phyloP scores from a whole-genome alignment of 1,140 invertebrate genomes.

The Orius laevigatus region DNA sequence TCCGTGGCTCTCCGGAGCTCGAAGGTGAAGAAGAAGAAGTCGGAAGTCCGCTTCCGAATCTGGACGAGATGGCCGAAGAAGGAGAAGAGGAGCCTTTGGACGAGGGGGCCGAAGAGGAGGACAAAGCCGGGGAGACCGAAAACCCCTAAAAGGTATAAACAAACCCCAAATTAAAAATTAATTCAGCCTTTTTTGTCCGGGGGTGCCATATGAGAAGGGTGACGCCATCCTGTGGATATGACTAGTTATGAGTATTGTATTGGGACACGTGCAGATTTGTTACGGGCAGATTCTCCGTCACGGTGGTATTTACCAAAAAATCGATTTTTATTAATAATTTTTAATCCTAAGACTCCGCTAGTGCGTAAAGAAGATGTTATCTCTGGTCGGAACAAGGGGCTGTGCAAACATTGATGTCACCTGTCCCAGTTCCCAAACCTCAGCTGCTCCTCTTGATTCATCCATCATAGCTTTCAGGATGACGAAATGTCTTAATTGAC shows the following conservation, averaged over 20 bases:
- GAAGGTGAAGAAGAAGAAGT: conserved; percentile 5
- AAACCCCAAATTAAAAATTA: conserved; percentile 6
- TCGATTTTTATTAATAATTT: no score
- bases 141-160: conserved; percentile 2
- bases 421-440: conserved; percentile 3
- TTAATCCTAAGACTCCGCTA: no score
- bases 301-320: not conserved
- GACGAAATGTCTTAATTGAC: conserved; percentile 18
- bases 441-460: not conserved
- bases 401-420: conserved; percentile 5
- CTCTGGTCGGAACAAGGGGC: not conserved
- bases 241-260: conserved; percentile 10
- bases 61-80: conserved; percentile 3
- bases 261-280: conserved; percentile 7
- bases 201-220: not conserved
- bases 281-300: conserved; percentile 3
- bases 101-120: conserved; percentile 22
- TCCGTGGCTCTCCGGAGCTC: conserved; percentile 3
- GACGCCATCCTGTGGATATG: conserved; percentile 4
- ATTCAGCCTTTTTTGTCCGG: not conserved
- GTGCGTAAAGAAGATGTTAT: no score
- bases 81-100: conserved; percentile 11
- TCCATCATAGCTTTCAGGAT: conserved; percentile 7
- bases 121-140: conserved; percentile 4
- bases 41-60: no score